Evolutionary conservation across 2,113 vertebrate species (phyloP).

Genomic region (Stomatorhinus ivindoensis): DNA sequence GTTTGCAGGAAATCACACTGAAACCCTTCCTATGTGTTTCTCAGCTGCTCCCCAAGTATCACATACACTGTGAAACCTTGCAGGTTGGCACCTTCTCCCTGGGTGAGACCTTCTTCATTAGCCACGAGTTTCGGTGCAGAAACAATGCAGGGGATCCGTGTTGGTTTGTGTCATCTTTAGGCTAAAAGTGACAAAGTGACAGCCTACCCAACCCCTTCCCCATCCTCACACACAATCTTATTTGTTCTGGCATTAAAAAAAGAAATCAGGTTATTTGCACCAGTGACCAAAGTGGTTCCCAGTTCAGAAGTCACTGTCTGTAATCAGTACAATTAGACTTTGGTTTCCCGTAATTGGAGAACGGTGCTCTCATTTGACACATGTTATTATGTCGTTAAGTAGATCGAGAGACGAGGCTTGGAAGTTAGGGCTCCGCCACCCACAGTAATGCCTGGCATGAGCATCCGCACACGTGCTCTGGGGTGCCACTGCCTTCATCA

Average conservation of each 20-base stretch:
- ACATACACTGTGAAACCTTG: neutral
- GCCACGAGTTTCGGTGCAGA: neutral
- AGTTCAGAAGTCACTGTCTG: conserved; percentile 42
- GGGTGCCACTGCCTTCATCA: conserved; percentile 54
- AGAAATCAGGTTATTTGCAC: conserved; percentile 22
- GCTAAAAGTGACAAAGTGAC: neutral
- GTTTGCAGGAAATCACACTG: neutral
- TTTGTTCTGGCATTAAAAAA: conserved; percentile 15
- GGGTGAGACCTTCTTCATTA: neutral
- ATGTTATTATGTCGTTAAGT: conserved; percentile 63
- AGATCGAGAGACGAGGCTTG: conserved; percentile 52
- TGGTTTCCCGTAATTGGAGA: conserved; percentile 45
- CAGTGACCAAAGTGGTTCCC: conserved; percentile 55
- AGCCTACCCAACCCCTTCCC: neutral
- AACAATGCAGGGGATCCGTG: neutral
- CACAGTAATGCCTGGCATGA: conserved; percentile 42
- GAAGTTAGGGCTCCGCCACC: conserved; percentile 52
- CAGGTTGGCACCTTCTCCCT: neutral
- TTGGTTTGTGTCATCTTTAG: neutral
- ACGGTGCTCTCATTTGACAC: conserved; percentile 51
- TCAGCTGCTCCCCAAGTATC: too few relatives aligned
- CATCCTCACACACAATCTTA: neutral
- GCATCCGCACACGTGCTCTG: conserved; percentile 43
- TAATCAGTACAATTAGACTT: conserved; percentile 50
- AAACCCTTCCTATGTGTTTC: neutral